phyloP scores from a whole-genome alignment of 2,888 invertebrate genomes.

The Dorcus hopei region DNA sequence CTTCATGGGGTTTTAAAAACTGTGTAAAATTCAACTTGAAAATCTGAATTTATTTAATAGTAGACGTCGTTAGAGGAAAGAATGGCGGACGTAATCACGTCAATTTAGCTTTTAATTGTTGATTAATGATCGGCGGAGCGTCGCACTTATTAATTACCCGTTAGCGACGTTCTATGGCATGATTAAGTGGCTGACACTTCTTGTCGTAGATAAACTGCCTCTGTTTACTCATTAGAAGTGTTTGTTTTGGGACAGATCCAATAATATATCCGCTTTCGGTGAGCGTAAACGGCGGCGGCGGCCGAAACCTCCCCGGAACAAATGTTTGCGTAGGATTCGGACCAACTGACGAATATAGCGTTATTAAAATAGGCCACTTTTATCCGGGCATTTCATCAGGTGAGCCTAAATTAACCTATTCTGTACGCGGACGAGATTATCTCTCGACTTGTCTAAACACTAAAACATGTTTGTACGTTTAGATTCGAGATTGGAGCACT shows the following conservation, averaged over 20 bases:
- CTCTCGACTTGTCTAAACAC: too few species aligned
- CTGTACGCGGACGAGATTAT: too few species aligned
- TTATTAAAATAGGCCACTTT: constrained; percentile 15
- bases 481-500: too few species aligned
- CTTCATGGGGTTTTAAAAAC: too few species aligned
- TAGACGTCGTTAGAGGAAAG: constrained; percentile 26
- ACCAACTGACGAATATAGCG: constrained; percentile 11
- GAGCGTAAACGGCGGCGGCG: constrained; percentile 20
- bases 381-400: constrained; percentile 10
- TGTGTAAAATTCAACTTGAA: too few species aligned
- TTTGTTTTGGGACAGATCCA: constrained; percentile 37
- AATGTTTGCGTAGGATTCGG: constrained; percentile 23
- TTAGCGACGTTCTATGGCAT: constrained; percentile 41
- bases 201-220: constrained; percentile 39
- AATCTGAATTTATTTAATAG: neutral
- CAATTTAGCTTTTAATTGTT: constrained; percentile 44
- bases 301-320: constrained; percentile 19
- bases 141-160: constrained; percentile 45
- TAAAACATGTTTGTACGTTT: too few species aligned
- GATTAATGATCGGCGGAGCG: constrained; percentile 42
- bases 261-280: constrained; percentile 24
- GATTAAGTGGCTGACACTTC: constrained; percentile 42
- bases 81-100: constrained; percentile 39
- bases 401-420: constrained; percentile 9
- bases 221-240: constrained; percentile 43